Conservation (phyloP, 2,113 vertebrate species). For the Mesocricetus auratus region DNA sequence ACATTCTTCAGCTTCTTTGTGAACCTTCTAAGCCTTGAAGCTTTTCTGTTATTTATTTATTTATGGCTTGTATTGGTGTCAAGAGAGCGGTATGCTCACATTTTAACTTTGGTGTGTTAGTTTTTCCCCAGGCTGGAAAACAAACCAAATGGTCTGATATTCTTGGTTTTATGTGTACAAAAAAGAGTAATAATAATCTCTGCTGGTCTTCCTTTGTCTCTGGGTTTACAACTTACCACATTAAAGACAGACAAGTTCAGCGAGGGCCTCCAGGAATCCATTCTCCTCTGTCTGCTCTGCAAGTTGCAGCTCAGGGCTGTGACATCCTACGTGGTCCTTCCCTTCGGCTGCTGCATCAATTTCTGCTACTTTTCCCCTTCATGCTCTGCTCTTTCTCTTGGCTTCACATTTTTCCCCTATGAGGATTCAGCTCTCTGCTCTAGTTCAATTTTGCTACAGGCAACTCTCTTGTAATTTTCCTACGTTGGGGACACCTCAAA, state of each 20-base stretch:
- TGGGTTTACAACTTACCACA: neutral
- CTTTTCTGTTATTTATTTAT: conserved; percentile 51
- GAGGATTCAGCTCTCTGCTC: neutral
- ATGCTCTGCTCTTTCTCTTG: neutral
- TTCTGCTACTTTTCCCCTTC: neutral
- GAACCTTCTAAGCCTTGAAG: conserved; percentile 34
- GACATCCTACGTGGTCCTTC: accelerated
- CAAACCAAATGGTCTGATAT: neutral
- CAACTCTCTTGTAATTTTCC: neutral
- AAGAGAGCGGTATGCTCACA: conserved; percentile 49
- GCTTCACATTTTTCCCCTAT: neutral
- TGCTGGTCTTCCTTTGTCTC: neutral
- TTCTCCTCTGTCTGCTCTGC: accelerated
- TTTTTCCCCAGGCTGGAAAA: conserved; percentile 16
- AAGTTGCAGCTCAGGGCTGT: accelerated
- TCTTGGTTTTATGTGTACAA: neutral
- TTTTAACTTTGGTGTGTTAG: conserved; percentile 27
- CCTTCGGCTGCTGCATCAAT: accelerated
- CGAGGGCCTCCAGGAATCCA: accelerated
- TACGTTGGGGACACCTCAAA: accelerated
- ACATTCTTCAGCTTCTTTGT: neutral
- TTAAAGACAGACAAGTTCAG: neutral
- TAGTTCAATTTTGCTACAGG: neutral
- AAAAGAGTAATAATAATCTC: no score
- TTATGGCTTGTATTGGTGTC: neutral